Conservation (phyloP, 2,797 vertebrate genomes). For the Chiloscyllium punctatum region DNA sequence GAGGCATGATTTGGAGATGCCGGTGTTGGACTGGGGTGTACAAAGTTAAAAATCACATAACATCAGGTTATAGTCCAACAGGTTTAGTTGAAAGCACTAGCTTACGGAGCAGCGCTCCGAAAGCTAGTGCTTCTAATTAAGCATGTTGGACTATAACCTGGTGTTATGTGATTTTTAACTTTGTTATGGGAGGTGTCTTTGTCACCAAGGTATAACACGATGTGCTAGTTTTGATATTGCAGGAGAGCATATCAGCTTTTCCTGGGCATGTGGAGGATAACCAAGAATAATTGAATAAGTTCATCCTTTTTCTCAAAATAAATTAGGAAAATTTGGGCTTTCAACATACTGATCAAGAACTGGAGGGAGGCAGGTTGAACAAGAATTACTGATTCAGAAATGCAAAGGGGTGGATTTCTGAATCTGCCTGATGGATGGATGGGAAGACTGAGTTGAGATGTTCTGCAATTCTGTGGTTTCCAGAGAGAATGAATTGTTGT, state of each 20-base stretch:
- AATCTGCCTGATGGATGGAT: too few species aligned
- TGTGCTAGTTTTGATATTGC: background rate
- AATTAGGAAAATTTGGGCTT: background rate
- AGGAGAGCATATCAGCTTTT: background rate
- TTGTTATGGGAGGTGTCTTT: background rate
- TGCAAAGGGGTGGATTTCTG: background rate
- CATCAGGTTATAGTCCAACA: too few species aligned
- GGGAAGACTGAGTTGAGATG: background rate
- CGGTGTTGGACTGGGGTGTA: too few species aligned
- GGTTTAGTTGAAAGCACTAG: too few species aligned
- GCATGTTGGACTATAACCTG: too few species aligned
- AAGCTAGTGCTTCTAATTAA: too few species aligned
- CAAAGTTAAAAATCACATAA: too few species aligned
- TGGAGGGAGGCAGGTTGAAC: background rate
- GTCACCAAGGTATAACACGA: background rate
- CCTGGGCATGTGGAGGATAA: background rate
- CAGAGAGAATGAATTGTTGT: background rate
- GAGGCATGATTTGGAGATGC: background rate
- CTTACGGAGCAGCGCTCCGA: too few species aligned
- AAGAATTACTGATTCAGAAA: background rate
- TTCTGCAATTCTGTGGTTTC: background rate
- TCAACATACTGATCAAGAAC: background rate
- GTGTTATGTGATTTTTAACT: too few species aligned
- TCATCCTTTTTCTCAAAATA: background rate
- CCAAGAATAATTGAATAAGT: background rate